Evolutionary conservation across 2,797 vertebrate species (phyloP).

Genomic region (Danio albolineatus): DNA sequence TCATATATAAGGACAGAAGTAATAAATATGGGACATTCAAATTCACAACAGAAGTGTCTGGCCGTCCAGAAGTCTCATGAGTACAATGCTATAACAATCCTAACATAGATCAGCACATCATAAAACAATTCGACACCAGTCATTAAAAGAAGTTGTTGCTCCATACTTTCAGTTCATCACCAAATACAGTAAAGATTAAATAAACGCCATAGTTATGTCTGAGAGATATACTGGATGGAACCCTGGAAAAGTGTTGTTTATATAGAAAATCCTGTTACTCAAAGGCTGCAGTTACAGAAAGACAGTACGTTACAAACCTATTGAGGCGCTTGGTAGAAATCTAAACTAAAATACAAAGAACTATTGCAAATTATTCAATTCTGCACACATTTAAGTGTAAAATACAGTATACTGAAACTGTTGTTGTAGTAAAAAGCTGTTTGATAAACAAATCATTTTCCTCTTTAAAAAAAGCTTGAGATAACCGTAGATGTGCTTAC

Average conservation of each 20-base stretch:
- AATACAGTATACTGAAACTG: slow-evolving; percentile 30
- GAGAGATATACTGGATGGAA: slow-evolving; percentile 1
- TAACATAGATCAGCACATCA: slow-evolving; percentile 3
- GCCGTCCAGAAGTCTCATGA: not conserved
- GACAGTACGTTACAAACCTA: slow-evolving; percentile 24
- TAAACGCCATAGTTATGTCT: slow-evolving; percentile 12
- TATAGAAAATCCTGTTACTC: slow-evolving; percentile 33
- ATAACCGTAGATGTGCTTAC: slow-evolving; percentile 21
- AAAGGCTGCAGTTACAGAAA: slow-evolving; percentile 51
- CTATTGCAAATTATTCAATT: slow-evolving; percentile 42
- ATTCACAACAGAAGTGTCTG: slow-evolving; percentile 28
- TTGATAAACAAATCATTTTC: not conserved
- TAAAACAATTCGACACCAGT: not conserved
- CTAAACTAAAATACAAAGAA: slow-evolving; percentile 40
- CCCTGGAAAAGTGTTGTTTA: slow-evolving; percentile 17
- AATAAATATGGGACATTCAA: slow-evolving; percentile 34
- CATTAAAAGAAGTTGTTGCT: slow-evolving; percentile 15
- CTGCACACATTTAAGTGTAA: slow-evolving; percentile 44
- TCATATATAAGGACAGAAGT: slow-evolving; percentile 20
- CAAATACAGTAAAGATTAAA: slow-evolving; percentile 22
- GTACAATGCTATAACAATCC: slow-evolving; percentile 1
- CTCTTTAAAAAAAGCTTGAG: not conserved
- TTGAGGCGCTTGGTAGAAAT: slow-evolving; percentile 40
- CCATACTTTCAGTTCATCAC: not conserved
- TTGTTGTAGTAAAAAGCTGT: slow-evolving; percentile 31